phyloP scores from a whole-genome alignment of 2,888 invertebrate genomes.

The Andricus curvator region DNA sequence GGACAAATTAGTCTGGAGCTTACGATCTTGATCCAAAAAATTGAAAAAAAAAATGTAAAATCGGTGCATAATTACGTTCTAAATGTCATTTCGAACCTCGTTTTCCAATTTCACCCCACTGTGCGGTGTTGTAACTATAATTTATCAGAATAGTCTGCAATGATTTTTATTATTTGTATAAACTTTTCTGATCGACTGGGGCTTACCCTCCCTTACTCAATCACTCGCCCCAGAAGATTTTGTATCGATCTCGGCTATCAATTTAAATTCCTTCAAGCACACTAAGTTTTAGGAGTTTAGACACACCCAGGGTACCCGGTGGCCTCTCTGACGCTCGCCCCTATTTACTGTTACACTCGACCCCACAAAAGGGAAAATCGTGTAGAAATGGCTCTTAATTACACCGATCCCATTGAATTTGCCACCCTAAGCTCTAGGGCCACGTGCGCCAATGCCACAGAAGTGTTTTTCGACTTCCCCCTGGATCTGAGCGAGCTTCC shows the following conservation, averaged over 20 bases:
- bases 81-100: too few relatives aligned
- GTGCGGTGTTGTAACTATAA: too few relatives aligned
- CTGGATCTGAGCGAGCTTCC: constrained; percentile 47
- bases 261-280: constrained; percentile 24
- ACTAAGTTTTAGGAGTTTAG: constrained; percentile 11
- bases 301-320: constrained; percentile 12
- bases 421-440: constrained; percentile 62
- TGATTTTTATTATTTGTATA: too few relatives aligned
- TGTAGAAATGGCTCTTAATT: constrained; percentile 78
- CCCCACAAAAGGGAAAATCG: constrained; percentile 70
- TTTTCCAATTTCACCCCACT: too few relatives aligned
- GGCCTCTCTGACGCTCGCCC: constrained; percentile 54
- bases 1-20: too few relatives aligned
- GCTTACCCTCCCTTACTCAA: background rate
- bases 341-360: constrained; percentile 71
- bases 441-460: constrained; percentile 70
- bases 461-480: constrained; percentile 64
- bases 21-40: too few relatives aligned
- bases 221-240: background rate
- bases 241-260: background rate
- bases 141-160: too few relatives aligned
- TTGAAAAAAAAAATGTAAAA: too few relatives aligned
- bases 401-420: constrained; percentile 77
- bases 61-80: too few relatives aligned
- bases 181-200: background rate